phyloP scores from a whole-genome alignment of 2,113 vertebrate genomes.

The Corvus cornix region DNA sequence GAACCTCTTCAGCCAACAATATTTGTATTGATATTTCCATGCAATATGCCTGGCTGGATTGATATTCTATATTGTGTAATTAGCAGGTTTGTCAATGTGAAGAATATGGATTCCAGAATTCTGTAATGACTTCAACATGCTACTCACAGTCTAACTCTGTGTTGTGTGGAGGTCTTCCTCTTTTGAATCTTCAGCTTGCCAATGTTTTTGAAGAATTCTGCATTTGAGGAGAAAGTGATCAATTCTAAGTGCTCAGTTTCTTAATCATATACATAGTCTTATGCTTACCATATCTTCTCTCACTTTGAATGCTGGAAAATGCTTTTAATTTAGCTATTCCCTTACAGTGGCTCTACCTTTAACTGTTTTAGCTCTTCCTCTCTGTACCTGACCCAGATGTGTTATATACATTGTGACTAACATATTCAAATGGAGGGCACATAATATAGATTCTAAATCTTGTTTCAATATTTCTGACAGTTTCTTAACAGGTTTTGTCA shows the following conservation, averaged over 20 bases:
- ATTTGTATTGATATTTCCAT: background rate
- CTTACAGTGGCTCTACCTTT: background rate
- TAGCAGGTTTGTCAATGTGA: background rate
- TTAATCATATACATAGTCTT: background rate
- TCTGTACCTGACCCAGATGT: background rate
- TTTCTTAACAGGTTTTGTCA: background rate
- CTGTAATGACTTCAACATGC: background rate
- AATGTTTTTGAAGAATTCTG: background rate
- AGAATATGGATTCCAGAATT: background rate
- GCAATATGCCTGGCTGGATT: background rate
- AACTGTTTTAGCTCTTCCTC: background rate
- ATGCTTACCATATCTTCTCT: background rate
- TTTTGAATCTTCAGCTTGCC: background rate
- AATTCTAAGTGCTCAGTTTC: rapidly evolving
- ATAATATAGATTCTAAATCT: background rate
- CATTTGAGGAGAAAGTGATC: background rate
- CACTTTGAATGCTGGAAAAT: background rate
- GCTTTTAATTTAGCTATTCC: background rate
- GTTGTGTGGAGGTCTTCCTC: background rate
- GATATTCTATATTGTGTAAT: background rate
- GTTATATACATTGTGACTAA: background rate
- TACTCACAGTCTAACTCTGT: background rate
- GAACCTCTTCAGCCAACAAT: background rate
- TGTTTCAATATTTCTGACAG: background rate
- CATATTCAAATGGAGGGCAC: background rate